These are phyloP conservation scores for Accipiter virgatus DNA, from an alignment of 2,113 vertebrate genomes.

Conservation along the genomic window DNA sequence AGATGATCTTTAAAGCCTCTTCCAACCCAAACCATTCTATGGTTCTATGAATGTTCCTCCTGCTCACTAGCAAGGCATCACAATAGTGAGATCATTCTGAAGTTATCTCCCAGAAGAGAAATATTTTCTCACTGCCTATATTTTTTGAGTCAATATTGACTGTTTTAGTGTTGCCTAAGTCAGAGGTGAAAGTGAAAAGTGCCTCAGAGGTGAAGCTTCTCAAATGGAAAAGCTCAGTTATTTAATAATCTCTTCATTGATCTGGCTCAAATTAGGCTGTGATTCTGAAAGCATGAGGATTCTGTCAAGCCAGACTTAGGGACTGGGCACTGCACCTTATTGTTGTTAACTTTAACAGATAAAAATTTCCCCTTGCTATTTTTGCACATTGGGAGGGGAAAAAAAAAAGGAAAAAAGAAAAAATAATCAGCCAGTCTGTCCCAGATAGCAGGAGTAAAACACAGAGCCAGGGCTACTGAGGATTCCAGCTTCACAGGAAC, in stretches of 20 bases:
- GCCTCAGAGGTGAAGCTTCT: not conserved
- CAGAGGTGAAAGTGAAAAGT: conserved; percentile 9
- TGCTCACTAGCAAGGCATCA: not conserved
- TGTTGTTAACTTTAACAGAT: not conserved
- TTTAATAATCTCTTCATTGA: conserved; percentile 19
- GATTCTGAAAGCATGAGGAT: not conserved
- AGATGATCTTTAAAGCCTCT: too few relatives aligned
- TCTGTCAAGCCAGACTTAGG: not conserved
- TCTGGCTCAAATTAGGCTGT: not conserved
- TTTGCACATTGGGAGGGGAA: not conserved
- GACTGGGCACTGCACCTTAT: not conserved
- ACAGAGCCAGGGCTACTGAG: not conserved
- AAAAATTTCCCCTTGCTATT: not conserved
- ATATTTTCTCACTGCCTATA: not conserved
- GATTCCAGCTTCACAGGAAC: not conserved
- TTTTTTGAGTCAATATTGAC: conserved; percentile 27
- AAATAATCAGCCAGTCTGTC: not conserved
- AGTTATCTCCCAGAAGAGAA: not conserved
- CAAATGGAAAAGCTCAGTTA: conserved; percentile 14
- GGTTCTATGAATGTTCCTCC: not conserved
- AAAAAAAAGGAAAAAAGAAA: not conserved
- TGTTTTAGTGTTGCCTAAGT: not conserved
- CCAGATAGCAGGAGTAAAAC: not conserved
- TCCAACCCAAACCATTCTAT: too few relatives aligned
- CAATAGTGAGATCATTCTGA: not conserved